These are phyloP conservation scores for Alectura lathami DNA, from an alignment of 2,113 vertebrate species.

Conservation along the genomic window DNA sequence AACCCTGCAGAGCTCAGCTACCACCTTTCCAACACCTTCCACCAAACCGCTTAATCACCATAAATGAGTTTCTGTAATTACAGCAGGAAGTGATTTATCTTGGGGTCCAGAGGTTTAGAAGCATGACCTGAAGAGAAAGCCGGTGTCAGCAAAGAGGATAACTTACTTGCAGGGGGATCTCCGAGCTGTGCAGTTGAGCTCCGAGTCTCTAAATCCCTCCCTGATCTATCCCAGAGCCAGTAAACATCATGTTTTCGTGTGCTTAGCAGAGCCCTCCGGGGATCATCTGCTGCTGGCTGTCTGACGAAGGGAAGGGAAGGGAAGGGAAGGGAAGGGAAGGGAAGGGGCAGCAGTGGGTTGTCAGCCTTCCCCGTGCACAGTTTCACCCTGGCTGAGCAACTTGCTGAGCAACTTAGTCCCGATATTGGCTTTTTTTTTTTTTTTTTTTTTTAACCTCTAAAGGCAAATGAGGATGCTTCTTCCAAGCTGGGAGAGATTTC, in stretches of 20 bases:
- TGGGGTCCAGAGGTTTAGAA: not conserved
- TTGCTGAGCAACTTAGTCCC: not conserved
- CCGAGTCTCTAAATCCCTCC: not conserved
- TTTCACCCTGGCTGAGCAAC: too few species aligned
- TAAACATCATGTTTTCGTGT: not conserved
- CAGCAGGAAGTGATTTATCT: conserved; percentile 43
- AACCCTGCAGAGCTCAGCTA: conserved; percentile 4
- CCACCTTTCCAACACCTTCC: conserved; percentile 56
- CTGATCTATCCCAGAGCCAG: not conserved
- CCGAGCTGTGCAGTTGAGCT: fast-evolving
- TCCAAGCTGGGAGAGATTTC: not conserved
- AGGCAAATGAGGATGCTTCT: not conserved
- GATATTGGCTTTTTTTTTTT: not conserved
- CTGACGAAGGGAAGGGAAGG: too few species aligned
- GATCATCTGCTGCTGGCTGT: fast-evolving
- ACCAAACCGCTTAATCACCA: conserved; percentile 44
- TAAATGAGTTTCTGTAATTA: conserved; percentile 64
- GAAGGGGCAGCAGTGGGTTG: not conserved
- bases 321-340: not conserved
- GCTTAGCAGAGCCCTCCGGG: not conserved
- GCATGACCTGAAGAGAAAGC: not conserved
- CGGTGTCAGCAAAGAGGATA: not conserved
- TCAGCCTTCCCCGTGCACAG: not conserved
- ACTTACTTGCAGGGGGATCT: not conserved
- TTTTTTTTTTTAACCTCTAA: not conserved